Conservation (phyloP, 2,113 vertebrate species). For the Phycodurus eques region DNA sequence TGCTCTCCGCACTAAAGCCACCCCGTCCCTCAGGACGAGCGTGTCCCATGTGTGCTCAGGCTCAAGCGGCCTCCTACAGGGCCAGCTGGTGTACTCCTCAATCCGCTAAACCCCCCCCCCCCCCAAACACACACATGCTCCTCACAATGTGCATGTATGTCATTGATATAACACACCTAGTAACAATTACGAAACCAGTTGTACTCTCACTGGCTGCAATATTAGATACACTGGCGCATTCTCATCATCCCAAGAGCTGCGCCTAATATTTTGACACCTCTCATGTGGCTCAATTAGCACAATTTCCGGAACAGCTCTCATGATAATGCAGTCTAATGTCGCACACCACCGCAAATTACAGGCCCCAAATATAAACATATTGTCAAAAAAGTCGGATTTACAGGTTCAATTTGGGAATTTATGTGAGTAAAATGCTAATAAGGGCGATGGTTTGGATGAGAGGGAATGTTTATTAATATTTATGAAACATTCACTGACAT, state of each 20-base stretch:
- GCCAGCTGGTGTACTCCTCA: conserved; percentile 63
- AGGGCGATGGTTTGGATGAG: no score
- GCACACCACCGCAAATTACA: no score
- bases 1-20: conserved; percentile 46
- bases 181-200: background rate
- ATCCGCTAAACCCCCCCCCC: background rate
- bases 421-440: no score
- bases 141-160: background rate
- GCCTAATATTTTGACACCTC: no score
- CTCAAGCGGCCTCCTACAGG: conserved; percentile 33
- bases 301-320: no score
- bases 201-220: background rate
- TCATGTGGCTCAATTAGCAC: no score
- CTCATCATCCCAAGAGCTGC: no score
- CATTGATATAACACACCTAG: background rate
- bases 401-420: background rate
- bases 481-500: no score
- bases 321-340: no score
- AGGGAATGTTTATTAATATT: no score
- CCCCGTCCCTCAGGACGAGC: conserved; percentile 64
- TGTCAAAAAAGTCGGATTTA: background rate
- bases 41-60: conserved; percentile 53
- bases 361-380: background rate
- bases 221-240: background rate
- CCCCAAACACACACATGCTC: background rate